Percentiles rank a stretch among this genome's conserved stretches.
Evolutionary conservation across 2,888 invertebrate species (phyloP).

Genomic region (Lepidochitona cinerea): DNA sequence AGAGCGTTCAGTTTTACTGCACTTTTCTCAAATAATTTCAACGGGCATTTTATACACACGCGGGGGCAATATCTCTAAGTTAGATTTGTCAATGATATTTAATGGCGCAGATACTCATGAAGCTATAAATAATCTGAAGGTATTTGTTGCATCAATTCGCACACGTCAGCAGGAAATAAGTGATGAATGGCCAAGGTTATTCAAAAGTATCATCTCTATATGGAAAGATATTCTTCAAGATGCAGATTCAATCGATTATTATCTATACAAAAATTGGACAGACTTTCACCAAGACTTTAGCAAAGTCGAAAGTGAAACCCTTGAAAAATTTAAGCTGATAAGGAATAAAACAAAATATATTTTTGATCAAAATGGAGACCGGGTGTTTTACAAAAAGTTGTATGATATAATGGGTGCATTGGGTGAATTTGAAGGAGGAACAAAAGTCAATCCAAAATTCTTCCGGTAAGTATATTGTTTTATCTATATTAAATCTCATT

Average conservation of each 20-base stretch:
- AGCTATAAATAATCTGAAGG: constrained; percentile 31
- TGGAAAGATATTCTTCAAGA: constrained; percentile 48
- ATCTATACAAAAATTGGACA: constrained; percentile 37
- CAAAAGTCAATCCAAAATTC: constrained; percentile 41
- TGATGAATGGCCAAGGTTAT: constrained; percentile 41
- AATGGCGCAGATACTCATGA: constrained; percentile 16
- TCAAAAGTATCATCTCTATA: constrained; percentile 27
- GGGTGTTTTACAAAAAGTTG: background rate
- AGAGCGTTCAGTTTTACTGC: constrained; percentile 25
- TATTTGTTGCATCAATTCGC: constrained; percentile 47
- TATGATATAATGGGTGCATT: constrained; percentile 25
- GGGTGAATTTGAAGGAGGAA: constrained; percentile 28
- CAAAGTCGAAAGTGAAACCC: constrained; percentile 26
- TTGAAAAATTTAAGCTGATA: background rate
- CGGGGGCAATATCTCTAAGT: background rate
- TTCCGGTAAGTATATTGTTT: constrained; percentile 41
- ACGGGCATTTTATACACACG: constrained; percentile 26
- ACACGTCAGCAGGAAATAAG: constrained; percentile 46
- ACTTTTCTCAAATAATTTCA: constrained; percentile 23
- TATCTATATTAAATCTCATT: too few species aligned
- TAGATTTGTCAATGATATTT: background rate
- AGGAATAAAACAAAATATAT: background rate
- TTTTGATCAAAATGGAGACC: background rate
- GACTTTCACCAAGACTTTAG: constrained; percentile 30
- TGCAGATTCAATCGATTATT: constrained; percentile 45